Base-by-base conservation (phyloP, 2,888 invertebrate genomes). In the Drosophila affinis region DNA sequence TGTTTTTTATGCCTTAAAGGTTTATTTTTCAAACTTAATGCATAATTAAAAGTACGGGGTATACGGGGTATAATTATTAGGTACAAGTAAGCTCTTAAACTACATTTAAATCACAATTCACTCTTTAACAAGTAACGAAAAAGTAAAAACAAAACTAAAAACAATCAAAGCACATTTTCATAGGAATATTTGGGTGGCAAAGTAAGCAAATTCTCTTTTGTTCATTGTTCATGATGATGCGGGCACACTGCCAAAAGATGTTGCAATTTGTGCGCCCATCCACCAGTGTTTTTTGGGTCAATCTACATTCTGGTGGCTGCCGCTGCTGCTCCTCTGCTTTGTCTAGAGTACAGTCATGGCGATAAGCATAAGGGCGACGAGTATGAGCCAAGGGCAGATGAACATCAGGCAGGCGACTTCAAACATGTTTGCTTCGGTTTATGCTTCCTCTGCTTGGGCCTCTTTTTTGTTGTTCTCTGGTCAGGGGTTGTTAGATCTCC, bases 331-430 rank as follows among this genome's bases (percentile, higher is more conserved):
- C 49, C 9, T 60, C 44, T 62, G 24, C 55, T 55, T 39, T 62
- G 52, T 49, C 62, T 75, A 95, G 91, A 95, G 93, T 92, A 94
- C 94, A 90, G 94, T 93, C 93, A 95, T 94, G 82, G 95, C 93
- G 91, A 95, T 94, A 90, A 94, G 93, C 90, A 95, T 93, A 90
- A 95, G 94, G 88, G 95, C 93, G 88, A 95, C 94, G 90, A 95
- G 93, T 90, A 94, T 93, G 90, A 95, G 93, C 95, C 95, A 95
- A 89, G 95, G 95, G 88, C 94, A 94, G 88, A 95, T 93, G 89
- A 95, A 93, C 91, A 94, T 94, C 93, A 94, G 93, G 91, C 94
- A 94, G 91, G 94, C 93, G 21, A 91, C 91, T 79, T 92, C 92
- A 62, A 90, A 82, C 91, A 92, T 92, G 1, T 53, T 39, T 39